Evolutionary conservation across 2,113 vertebrate species (phyloP).

Genomic region (Corythaeola cristata): DNA sequence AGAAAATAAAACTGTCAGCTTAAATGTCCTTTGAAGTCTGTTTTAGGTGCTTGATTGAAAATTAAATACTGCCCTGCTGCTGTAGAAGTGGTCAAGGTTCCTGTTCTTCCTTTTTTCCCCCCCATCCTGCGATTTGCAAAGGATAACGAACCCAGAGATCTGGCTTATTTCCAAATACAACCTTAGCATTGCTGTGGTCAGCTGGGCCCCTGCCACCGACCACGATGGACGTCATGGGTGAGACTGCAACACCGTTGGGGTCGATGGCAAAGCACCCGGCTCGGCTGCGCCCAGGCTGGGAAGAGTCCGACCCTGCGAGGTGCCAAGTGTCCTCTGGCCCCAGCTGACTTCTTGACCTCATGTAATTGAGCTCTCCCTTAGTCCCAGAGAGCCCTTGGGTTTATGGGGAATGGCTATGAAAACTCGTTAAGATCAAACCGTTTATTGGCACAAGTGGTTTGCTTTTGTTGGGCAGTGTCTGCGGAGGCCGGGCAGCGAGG

Average conservation of each 20-base stretch:
- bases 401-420: background rate
- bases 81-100: constrained; percentile 43
- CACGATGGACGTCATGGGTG: rapidly evolving
- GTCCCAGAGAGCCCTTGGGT: background rate
- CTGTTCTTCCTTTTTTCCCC: background rate
- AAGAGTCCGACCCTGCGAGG: background rate
- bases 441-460: background rate
- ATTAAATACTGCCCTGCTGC: constrained; percentile 61
- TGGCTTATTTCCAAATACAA: constrained; percentile 18
- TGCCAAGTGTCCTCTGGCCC: background rate
- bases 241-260: rapidly evolving
- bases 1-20: constrained; percentile 77
- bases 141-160: background rate
- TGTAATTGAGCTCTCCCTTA: background rate
- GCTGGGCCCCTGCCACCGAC: background rate
- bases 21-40: constrained; percentile 78
- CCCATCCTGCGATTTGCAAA: background rate
- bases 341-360: background rate
- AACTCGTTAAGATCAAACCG: background rate
- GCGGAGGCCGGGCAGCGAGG: rapidly evolving
- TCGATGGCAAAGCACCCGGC: background rate
- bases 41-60: constrained; percentile 74
- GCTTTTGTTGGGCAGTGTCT: background rate
- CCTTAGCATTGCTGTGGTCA: background rate
- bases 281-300: rapidly evolving